These are phyloP conservation scores for Cecropterus lyciades DNA, from an alignment of 1,140 invertebrate species.

Conservation along the genomic window DNA sequence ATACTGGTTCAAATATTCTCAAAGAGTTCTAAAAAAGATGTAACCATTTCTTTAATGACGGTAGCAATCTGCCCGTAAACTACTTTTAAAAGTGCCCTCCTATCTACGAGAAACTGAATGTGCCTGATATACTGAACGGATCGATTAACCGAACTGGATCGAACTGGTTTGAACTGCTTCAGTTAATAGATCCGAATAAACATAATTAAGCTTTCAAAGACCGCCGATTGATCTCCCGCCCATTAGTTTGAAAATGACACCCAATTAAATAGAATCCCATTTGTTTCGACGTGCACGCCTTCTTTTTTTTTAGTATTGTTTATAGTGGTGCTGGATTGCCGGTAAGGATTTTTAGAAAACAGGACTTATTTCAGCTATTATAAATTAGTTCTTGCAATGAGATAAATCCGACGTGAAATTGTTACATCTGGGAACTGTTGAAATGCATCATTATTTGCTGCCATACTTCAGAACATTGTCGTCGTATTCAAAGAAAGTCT, in stretches of 20 bases:
- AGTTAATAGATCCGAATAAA: slow-evolving; percentile 73
- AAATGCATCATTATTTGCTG: too few species aligned
- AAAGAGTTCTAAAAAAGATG: slow-evolving; percentile 35
- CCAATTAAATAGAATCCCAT: slow-evolving; percentile 64
- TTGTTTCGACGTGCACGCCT: slow-evolving; percentile 47
- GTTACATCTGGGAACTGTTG: too few species aligned
- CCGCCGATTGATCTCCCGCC: slow-evolving; percentile 62
- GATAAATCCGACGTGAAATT: too few species aligned
- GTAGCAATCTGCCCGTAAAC: slow-evolving; percentile 29
- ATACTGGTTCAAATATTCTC: slow-evolving; percentile 8
- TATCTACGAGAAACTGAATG: slow-evolving; percentile 43
- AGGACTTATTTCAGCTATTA: too few species aligned
- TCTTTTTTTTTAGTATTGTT: slow-evolving; percentile 23
- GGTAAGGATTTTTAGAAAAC: too few species aligned
- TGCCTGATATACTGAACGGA: slow-evolving; percentile 43
- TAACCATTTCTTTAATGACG: slow-evolving; percentile 39
- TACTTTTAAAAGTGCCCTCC: slow-evolving; percentile 17
- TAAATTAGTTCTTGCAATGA: too few species aligned
- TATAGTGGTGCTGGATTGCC: slow-evolving; percentile 25
- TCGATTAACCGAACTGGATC: slow-evolving; percentile 69
- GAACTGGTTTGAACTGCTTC: slow-evolving; percentile 50
- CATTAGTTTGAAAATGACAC: slow-evolving; percentile 68
- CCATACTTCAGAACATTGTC: too few species aligned
- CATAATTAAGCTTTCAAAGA: slow-evolving; percentile 77
- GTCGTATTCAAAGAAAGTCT: too few species aligned